phyloP scores from a whole-genome alignment of 2,113 vertebrate genomes.

The Zeus faber region DNA sequence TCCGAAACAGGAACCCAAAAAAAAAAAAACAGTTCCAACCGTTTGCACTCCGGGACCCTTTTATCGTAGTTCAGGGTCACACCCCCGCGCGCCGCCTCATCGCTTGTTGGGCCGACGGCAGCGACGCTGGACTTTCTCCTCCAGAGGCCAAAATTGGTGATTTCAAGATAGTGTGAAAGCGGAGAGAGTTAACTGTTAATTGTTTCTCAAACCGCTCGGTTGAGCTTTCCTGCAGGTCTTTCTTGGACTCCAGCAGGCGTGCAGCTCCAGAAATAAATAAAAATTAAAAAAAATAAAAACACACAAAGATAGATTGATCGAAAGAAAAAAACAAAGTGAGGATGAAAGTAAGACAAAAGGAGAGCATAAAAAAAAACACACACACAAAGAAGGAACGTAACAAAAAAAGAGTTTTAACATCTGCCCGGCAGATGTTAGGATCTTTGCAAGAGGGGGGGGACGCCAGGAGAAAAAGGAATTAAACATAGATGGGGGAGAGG shows the following conservation, averaged over 20 bases:
- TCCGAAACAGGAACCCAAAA: too few relatives aligned
- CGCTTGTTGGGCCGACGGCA: too few relatives aligned
- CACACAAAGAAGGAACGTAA: slow-evolving; percentile 12
- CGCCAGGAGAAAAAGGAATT: slow-evolving; percentile 53
- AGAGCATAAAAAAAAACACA: slow-evolving; percentile 4
- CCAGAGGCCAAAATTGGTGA: slow-evolving; percentile 22
- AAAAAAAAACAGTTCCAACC: too few relatives aligned
- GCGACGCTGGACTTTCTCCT: slow-evolving; percentile 36
- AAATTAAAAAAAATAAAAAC: too few relatives aligned
- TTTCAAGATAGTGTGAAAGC: slow-evolving; percentile 19
- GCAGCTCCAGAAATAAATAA: neutral
- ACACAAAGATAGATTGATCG: slow-evolving; percentile 1
- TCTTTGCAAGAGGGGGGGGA: slow-evolving; percentile 39
- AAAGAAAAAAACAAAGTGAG: slow-evolving; percentile 18
- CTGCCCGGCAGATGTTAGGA: slow-evolving; percentile 66
- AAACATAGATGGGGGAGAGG: slow-evolving; percentile 38
- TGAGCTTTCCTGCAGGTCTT: neutral
- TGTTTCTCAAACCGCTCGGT: too few relatives aligned
- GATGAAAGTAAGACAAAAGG: slow-evolving; percentile 11
- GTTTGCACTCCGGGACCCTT: slow-evolving; percentile 46
- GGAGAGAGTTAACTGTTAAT: too few relatives aligned
- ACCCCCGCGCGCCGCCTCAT: too few relatives aligned
- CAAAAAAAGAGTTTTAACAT: slow-evolving; percentile 47
- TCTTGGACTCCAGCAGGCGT: neutral
- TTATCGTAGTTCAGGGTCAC: too few relatives aligned